A percentile compares a stretch with the other conserved stretches of the same genome.
Evolutionary conservation across 64 coral and sea anemone species (phyloP).

Genomic region (Actinia tenebrosa): DNA sequence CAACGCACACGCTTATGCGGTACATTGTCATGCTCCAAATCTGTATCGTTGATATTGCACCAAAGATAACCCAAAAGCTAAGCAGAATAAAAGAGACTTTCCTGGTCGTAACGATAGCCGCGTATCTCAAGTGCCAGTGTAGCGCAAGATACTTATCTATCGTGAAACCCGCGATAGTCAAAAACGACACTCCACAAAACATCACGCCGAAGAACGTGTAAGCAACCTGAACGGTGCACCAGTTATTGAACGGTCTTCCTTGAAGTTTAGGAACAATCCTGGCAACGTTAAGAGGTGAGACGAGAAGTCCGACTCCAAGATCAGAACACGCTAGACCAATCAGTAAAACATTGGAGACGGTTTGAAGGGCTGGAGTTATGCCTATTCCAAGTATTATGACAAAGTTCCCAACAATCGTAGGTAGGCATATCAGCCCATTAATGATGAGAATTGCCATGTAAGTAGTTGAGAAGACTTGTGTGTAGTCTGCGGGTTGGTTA

Average conservation of each 20-base stretch:
- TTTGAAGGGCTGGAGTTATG: slow-evolving; percentile 12
- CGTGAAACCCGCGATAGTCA: slow-evolving; percentile 33
- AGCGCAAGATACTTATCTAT: slow-evolving; percentile 39
- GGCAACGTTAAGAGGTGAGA: slow-evolving; percentile 23
- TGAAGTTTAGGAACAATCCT: neutral
- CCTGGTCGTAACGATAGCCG: neutral
- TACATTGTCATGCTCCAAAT: slow-evolving; percentile 15
- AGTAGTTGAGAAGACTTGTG: neutral
- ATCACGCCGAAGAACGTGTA: neutral
- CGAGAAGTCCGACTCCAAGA: slow-evolving; percentile 29
- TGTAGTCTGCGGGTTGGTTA: neutral
- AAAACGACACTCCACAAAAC: slow-evolving; percentile 42
- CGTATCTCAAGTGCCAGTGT: slow-evolving; percentile 28
- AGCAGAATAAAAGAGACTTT: neutral
- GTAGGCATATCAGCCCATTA: slow-evolving; percentile 18
- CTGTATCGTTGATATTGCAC: neutral
- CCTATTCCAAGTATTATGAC: neutral
- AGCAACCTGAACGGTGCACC: slow-evolving; percentile 17
- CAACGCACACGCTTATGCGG: neutral
- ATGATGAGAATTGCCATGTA: slow-evolving; percentile 7
- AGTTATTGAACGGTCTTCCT: neutral
- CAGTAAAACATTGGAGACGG: slow-evolving; percentile 12
- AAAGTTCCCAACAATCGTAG: slow-evolving; percentile 30
- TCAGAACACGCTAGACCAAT: slow-evolving; percentile 33
- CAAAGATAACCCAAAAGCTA: slow-evolving; percentile 28